Percentiles rank a stretch among this genome's conserved stretches.
These are phyloP conservation scores for Drosophila koepferae DNA, from an alignment of 2,888 invertebrate genomes.

Conservation along the genomic window DNA sequence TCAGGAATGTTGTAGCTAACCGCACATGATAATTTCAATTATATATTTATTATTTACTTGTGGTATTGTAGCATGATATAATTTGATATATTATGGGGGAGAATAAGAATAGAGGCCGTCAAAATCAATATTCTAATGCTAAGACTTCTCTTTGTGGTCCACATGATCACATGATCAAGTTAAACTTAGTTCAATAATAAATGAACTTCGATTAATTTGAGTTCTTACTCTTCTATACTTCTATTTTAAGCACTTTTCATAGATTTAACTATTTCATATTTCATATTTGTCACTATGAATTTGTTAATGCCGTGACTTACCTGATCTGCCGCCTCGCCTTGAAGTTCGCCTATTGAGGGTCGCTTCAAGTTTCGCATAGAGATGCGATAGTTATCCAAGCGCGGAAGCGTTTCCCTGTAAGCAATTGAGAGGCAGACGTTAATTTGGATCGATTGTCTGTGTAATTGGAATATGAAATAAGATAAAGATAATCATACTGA, in stretches of 20 bases:
- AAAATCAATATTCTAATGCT: too few relatives aligned
- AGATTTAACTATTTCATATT: neutral
- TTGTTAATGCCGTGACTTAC: constrained; percentile 67
- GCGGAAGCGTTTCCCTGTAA: constrained; percentile 90
- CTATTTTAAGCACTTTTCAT: too few relatives aligned
- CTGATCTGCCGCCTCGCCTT: constrained; percentile 87
- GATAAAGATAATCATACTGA: constrained; percentile 57
- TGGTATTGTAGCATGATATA: neutral
- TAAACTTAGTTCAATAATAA: too few relatives aligned
- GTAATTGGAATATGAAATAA: neutral
- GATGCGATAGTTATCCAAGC: constrained; percentile 93
- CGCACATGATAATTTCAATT: neutral
- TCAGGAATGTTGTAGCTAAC: constrained; percentile 4
- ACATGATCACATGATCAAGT: too few relatives aligned
- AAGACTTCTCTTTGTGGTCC: too few relatives aligned
- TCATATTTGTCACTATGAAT: neutral
- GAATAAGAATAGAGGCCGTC: too few relatives aligned
- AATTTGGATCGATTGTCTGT: constrained; percentile 5
- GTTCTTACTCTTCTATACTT: too few relatives aligned
- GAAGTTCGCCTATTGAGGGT: constrained; percentile 93
- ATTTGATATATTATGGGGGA: neutral
- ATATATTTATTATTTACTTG: neutral
- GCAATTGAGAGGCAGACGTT: constrained; percentile 23
- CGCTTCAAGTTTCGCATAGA: constrained; percentile 91
- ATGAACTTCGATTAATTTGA: too few relatives aligned